phyloP scores from a whole-genome alignment of 2,797 vertebrate genomes.

The Fistularia tabacaria region DNA sequence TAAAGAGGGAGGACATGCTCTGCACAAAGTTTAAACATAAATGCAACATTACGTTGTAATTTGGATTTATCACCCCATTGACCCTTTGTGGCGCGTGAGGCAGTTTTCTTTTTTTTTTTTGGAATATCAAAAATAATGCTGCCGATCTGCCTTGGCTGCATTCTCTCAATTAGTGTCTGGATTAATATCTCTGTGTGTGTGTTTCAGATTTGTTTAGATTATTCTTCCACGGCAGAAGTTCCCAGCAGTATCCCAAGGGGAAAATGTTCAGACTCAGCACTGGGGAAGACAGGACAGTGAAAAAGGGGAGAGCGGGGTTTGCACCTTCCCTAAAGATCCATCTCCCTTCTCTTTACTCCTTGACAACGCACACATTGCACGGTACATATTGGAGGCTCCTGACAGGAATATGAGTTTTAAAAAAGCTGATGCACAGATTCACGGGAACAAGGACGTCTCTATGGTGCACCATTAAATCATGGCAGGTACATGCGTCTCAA shows the following conservation, averaged over 20 bases:
- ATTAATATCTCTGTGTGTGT: neutral
- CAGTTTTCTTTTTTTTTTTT: too few species aligned
- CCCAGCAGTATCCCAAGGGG: constrained; percentile 47
- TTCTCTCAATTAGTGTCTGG: constrained; percentile 42
- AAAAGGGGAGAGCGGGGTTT: constrained; percentile 14
- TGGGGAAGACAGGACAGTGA: constrained; percentile 29
- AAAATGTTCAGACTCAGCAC: constrained; percentile 46
- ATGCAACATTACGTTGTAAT: constrained; percentile 14
- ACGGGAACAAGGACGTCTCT: constrained; percentile 68
- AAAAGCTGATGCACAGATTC: constrained; percentile 59
- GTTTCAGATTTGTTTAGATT: constrained; percentile 37
- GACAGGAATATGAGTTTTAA: constrained; percentile 66
- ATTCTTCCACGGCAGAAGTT: constrained; percentile 44
- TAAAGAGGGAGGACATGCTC: constrained; percentile 14
- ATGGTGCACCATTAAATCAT: constrained; percentile 50
- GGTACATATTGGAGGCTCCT: constrained; percentile 63
- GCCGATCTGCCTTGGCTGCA: constrained; percentile 19
- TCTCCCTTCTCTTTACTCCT: constrained; percentile 34
- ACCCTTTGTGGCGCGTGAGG: too few species aligned
- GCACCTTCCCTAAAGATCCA: constrained; percentile 43
- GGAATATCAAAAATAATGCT: constrained; percentile 37
- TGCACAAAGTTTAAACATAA: constrained; percentile 15
- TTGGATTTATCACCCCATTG: constrained; percentile 25
- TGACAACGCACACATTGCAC: constrained; percentile 61
- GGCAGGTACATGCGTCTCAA: constrained; percentile 40